These are phyloP conservation scores for Chionoecetes opilio DNA, from an alignment of 1,140 invertebrate species.

Conservation along the genomic window DNA sequence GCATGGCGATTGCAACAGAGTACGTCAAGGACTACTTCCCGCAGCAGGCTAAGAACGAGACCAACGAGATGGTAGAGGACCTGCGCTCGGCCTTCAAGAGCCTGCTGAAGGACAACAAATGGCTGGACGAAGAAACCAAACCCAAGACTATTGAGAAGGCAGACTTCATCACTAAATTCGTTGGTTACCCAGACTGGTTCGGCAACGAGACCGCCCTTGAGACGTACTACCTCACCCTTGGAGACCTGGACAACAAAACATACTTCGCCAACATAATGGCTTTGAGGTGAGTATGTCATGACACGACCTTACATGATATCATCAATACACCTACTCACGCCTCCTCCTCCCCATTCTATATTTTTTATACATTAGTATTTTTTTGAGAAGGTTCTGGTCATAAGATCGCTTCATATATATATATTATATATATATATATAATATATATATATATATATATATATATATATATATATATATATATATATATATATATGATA, in stretches of 20 bases:
- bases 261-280: conserved; percentile 67
- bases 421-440: too few species aligned
- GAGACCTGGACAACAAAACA: background rate
- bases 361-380: too few species aligned
- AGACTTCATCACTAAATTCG: conserved; percentile 95
- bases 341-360: too few species aligned
- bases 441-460: too few species aligned
- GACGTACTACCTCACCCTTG: conserved; percentile 56
- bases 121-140: conserved; percentile 96
- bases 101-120: conserved; percentile 92
- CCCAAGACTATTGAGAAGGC: conserved; percentile 93
- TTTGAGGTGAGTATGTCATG: conserved; percentile 40
- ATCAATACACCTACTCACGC: too few species aligned
- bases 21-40: conserved; percentile 94
- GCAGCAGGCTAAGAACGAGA: conserved; percentile 88
- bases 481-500: too few species aligned
- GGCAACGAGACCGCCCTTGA: conserved; percentile 59
- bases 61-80: conserved; percentile 92
- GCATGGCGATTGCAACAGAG: conserved; percentile 97
- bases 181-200: conserved; percentile 85
- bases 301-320: too few species aligned
- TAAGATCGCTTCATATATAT: too few species aligned
- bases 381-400: too few species aligned
- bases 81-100: conserved; percentile 93
- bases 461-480: too few species aligned